These are phyloP conservation scores for Lontra canadensis DNA, from an alignment of 2,113 vertebrate species.

Conservation along the genomic window DNA sequence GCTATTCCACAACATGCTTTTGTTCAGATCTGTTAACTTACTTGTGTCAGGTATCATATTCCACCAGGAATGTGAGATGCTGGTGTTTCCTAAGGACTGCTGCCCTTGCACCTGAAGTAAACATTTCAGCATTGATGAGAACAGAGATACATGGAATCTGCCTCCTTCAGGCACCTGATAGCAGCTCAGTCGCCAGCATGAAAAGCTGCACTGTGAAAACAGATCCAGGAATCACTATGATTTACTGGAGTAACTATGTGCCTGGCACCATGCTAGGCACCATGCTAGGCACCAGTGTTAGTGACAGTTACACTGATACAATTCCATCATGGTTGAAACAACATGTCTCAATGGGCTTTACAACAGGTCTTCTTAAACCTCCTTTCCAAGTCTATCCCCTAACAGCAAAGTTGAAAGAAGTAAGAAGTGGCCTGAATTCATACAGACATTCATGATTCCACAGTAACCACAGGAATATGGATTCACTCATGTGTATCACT, in stretches of 20 bases:
- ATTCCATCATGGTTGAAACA: too few relatives aligned
- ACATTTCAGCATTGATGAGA: background rate
- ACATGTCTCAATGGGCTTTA: background rate
- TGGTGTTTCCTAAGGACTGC: background rate
- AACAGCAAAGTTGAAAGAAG: background rate
- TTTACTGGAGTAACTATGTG: background rate
- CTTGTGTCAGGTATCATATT: background rate
- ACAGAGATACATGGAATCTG: background rate
- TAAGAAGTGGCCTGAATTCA: background rate
- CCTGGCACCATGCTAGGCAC: background rate
- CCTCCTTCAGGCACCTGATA: background rate
- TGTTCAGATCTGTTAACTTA: background rate
- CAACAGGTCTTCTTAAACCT: background rate
- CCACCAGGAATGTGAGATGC: background rate
- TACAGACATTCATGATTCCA: background rate
- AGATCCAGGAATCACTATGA: background rate
- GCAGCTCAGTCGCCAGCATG: background rate
- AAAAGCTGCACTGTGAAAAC: background rate
- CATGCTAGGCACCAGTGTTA: background rate
- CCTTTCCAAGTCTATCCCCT: background rate
- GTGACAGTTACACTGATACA: background rate
- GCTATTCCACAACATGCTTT: background rate
- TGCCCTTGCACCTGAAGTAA: background rate
- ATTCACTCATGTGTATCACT: background rate
- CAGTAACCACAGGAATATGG: background rate